Conservation (phyloP, 2,113 vertebrate species). For the Oreochromis niloticus region DNA sequence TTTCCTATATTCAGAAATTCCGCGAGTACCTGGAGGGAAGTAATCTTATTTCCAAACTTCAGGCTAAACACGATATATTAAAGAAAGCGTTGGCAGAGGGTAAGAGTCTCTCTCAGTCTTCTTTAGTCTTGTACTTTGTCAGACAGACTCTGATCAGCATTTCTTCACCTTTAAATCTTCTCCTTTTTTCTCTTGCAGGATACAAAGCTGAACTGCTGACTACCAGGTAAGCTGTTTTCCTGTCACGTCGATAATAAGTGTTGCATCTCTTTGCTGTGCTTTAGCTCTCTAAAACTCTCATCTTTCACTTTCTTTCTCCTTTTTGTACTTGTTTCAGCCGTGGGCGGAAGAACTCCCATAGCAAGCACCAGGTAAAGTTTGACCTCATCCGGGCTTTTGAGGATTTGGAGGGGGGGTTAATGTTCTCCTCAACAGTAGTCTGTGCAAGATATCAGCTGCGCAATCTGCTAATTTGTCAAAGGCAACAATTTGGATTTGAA, state of each 20-base stretch:
- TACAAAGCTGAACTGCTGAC: constrained; percentile 68
- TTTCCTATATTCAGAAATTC: constrained; percentile 83
- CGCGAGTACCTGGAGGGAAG: constrained; percentile 95
- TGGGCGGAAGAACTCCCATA: constrained; percentile 96
- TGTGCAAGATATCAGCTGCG: not conserved
- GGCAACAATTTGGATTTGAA: not conserved
- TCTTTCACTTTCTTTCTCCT: not conserved
- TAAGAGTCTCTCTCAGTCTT: constrained; percentile 24
- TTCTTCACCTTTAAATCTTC: not conserved
- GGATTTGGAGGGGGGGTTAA: not conserved
- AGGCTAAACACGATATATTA: constrained; percentile 95
- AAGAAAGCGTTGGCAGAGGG: constrained; percentile 94
- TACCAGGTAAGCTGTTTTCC: constrained; percentile 50
- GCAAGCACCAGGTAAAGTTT: constrained; percentile 91
- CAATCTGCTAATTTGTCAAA: not conserved
- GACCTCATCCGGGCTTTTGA: not conserved
- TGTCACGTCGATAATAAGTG: not conserved
- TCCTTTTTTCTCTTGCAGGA: constrained; percentile 13
- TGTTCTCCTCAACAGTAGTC: not conserved
- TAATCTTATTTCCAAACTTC: constrained; percentile 96
- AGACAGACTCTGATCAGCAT: not conserved
- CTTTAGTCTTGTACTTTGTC: not conserved
- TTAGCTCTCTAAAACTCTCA: not conserved
- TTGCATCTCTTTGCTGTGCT: not conserved
- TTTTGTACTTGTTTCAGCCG: constrained; percentile 71